Evolutionary conservation across 2,797 vertebrate species (phyloP), one percentile per base, ranked within the genome.

Genomic region (Myripristis murdjan): DNA sequence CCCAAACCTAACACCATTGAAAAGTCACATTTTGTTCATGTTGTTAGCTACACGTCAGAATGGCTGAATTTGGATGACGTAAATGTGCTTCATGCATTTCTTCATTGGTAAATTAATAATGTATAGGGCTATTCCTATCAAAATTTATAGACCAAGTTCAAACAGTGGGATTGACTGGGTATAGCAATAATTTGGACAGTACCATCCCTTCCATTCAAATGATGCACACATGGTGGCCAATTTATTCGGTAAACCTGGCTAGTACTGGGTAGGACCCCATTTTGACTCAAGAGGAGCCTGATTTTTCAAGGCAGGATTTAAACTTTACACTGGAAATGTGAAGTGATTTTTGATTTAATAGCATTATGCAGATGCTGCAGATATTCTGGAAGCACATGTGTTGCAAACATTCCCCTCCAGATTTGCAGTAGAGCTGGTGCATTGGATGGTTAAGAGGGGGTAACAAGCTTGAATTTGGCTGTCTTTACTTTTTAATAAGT

Each of bases 321-420:
- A 41, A 41, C 39, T 15, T 15, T 14, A 14, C 15, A 14, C 39
- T 41, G 39, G 39, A 15, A 23, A 63, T 1, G 11, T 58, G 5
- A 41, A 15, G 14, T 12, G 39, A 41, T 41, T 48, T 53, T 43
- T 10, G 2, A 20, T 35, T 18, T 5, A 5, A 41, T 41, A 41
- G 39, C n/a, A 5, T 31, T 3, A 39, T 57, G 53, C 20, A 68
- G 26, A 39, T 68, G 5, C 18, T 53, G 24, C 23, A 57, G 41
- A 41, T n/a, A 10, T 41, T 47, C 64, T 16, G 31, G 0, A 51
- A 52, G 23, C 2, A 47, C 43, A 18, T 6, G 35, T 44, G 28
- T 43, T 61, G 39, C 23, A 64, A 46, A 59, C n/a, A 61, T 53
- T 11, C 39, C 3, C 3, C 39, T 15, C 39, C 39, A 41, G 28